Conservation (phyloP, 2,888 invertebrate species). For the Timandra comae region DNA sequence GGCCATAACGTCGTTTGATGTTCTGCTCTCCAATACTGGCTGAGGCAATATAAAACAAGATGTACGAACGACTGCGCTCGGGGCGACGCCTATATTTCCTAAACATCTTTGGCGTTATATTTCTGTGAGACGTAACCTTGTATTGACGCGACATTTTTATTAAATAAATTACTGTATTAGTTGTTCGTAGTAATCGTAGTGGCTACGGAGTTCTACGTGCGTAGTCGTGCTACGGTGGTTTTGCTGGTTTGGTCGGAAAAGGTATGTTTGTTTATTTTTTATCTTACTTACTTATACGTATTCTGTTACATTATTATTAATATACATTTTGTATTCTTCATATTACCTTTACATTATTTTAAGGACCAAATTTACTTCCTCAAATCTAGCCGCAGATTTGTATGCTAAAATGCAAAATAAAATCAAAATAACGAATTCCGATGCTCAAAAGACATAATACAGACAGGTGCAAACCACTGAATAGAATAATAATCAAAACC, state of each 20-base stretch:
- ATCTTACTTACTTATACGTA: neutral
- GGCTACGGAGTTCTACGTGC: constrained; percentile 12
- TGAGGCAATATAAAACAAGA: constrained; percentile 67
- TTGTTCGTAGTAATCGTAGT: constrained; percentile 9
- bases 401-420: no score
- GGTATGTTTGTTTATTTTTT: neutral
- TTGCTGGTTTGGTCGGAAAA: constrained; percentile 4
- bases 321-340: neutral
- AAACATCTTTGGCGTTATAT: constrained; percentile 73
- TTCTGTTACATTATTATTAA: neutral
- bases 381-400: no score
- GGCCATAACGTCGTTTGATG: constrained; percentile 75
- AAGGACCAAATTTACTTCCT: no score
- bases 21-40: constrained; percentile 76
- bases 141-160: constrained; percentile 29
- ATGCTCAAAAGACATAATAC: no score
- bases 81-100: constrained; percentile 75
- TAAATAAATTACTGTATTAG: constrained; percentile 10
- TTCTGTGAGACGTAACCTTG: constrained; percentile 61
- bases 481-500: no score
- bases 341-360: no score
- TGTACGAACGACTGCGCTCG: constrained; percentile 70
- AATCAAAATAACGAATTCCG: no score
- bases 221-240: constrained; percentile 8
- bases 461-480: no score